Evolutionary conservation across 2,888 invertebrate species (phyloP).

Genomic region (Andrena bicolor): DNA sequence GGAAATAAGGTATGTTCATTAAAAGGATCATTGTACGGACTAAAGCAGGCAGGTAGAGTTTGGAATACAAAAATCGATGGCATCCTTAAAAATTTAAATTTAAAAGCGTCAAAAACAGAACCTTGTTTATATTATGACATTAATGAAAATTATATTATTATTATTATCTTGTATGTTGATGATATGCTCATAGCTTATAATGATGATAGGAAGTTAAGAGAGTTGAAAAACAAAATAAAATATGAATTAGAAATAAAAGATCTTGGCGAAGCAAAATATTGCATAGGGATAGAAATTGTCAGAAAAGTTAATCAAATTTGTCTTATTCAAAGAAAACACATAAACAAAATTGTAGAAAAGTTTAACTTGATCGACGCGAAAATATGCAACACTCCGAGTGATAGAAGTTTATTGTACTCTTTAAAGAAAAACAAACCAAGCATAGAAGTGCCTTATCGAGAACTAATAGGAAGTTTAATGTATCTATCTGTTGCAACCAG

Average conservation of each 20-base stretch:
- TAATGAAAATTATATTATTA: background rate
- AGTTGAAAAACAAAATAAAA: background rate
- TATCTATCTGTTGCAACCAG: too few relatives aligned
- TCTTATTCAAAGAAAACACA: background rate
- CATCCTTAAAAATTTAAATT: background rate
- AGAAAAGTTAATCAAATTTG: background rate
- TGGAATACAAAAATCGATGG: background rate
- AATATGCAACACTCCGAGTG: background rate
- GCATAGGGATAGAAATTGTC: conserved; percentile 14
- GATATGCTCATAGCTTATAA: conserved; percentile 17
- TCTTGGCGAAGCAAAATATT: conserved; percentile 1
- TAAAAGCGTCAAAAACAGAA: background rate
- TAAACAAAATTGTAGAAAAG: background rate
- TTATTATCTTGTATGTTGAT: conserved; percentile 21
- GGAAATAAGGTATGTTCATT: background rate
- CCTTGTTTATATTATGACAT: conserved; percentile 10
- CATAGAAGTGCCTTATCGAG: background rate
- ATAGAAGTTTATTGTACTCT: background rate
- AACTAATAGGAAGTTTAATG: background rate
- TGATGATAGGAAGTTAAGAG: background rate
- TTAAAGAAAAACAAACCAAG: background rate
- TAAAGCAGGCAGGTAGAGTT: background rate
- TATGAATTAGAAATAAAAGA: conserved; percentile 6
- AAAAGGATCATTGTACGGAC: conserved; percentile 3
- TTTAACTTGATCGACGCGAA: background rate